These are phyloP conservation scores for Hirtodrosophila cameraria DNA, from an alignment of 2,888 invertebrate genomes.

Conservation along the genomic window DNA sequence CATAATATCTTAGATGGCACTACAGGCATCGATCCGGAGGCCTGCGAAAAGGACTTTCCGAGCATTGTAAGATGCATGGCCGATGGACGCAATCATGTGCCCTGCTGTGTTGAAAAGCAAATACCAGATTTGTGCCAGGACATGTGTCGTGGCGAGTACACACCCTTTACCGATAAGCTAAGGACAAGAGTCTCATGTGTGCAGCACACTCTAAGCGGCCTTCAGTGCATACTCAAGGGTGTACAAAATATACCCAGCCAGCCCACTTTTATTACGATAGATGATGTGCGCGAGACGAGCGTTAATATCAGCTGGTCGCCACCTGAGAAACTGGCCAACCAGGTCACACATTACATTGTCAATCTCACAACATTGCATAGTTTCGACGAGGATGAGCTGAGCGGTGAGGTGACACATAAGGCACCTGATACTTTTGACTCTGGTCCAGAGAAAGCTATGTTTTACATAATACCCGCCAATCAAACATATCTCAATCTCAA, in stretches of 20 bases:
- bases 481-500: constrained; percentile 87
- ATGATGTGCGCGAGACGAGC: constrained; percentile 89
- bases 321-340: constrained; percentile 87
- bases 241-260: constrained; percentile 89
- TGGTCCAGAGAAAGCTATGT: constrained; percentile 66
- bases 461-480: constrained; percentile 85
- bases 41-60: constrained; percentile 92
- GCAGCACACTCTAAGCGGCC: constrained; percentile 91
- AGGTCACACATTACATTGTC: constrained; percentile 88
- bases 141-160: constrained; percentile 93
- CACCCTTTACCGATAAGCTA: constrained; percentile 92
- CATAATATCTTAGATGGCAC: constrained; percentile 90
- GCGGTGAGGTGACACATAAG: constrained; percentile 53
- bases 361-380: constrained; percentile 89
- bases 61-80: constrained; percentile 91
- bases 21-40: constrained; percentile 92
- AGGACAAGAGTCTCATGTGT: constrained; percentile 94
- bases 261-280: constrained; percentile 89
- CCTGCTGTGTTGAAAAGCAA: constrained; percentile 92
- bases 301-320: constrained; percentile 89
- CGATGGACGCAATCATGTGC: constrained; percentile 93
- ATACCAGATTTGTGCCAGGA: constrained; percentile 94
- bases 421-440: constrained; percentile 30
- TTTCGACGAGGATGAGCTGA: constrained; percentile 86
- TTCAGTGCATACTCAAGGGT: constrained; percentile 93